phyloP scores from a whole-genome alignment of 2,113 vertebrate genomes.

The Corydoras sp. region DNA sequence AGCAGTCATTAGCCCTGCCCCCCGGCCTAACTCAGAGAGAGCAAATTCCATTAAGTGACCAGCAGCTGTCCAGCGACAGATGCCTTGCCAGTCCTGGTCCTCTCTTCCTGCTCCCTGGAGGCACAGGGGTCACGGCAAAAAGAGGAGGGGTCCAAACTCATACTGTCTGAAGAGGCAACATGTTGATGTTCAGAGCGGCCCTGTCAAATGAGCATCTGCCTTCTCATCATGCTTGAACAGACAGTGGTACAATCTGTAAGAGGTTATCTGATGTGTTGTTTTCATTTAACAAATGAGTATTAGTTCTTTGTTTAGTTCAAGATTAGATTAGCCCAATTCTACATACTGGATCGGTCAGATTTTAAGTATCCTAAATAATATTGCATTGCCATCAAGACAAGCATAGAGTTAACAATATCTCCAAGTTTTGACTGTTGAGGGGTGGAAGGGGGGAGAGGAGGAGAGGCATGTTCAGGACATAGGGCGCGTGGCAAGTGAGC shows the following conservation, averaged over 20 bases:
- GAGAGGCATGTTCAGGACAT: conserved; percentile 59
- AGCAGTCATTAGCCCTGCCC: conserved; percentile 48
- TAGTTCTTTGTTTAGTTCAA: background rate
- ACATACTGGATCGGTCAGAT: no score
- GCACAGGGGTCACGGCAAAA: conserved; percentile 54
- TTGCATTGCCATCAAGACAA: conserved; percentile 31
- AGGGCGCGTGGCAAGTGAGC: conserved; percentile 67
- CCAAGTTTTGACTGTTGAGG: conserved; percentile 51
- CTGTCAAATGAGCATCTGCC: conserved; percentile 62
- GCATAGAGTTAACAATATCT: conserved; percentile 64
- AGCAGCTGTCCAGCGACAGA: conserved; percentile 70
- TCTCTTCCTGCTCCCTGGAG: conserved; percentile 54
- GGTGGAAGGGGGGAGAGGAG: conserved; percentile 49
- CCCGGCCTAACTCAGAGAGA: conserved; percentile 40
- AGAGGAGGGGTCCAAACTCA: conserved; percentile 47
- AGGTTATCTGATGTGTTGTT: background rate
- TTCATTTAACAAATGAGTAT: background rate
- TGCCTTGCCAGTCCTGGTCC: conserved; percentile 56
- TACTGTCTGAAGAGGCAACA: conserved; percentile 53
- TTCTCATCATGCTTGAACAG: conserved; percentile 13
- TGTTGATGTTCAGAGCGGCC: conserved; percentile 53
- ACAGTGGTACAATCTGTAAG: conserved; percentile 19
- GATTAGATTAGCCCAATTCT: no score
- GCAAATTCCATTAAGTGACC: conserved; percentile 60
- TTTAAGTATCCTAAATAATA: background rate